Evolutionary conservation across 2,888 invertebrate genomes (phyloP), one percentile per base, ranked within the genome.

Genomic region (Ischnus inquisitorius): DNA sequence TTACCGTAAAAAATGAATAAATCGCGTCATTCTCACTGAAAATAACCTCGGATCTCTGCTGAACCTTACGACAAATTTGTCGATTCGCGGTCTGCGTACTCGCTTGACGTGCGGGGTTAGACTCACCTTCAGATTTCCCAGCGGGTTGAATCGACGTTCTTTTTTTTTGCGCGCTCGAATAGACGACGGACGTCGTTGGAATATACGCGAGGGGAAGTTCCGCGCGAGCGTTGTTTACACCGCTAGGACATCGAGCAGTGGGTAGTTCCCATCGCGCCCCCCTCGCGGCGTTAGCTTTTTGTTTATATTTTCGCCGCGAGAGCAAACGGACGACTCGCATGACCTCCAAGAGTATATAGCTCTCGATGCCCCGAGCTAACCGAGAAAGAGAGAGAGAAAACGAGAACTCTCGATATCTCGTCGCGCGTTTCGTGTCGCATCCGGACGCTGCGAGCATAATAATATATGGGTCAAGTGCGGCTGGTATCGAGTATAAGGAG

Each of bases 401-500:
- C n/a, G n/a, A 34, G 34, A 34, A 54, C 75, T 75, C 75, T 83
- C 77, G 75, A 77, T 84, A 75, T 77, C 71, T 86, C 57, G 74
- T 65, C 57, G 78, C 68, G 78, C 57, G 77, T 84, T 87, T 85
- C 75, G 86, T 88, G 88, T 90, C 89, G 91, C 89, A 92, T 92
- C 91, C 91, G 92, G 92, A 92, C 93, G 92, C 91, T 89, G 86
- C 87, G 87, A 91, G 92, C 92, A 93, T 93, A 93, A 92, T 91
- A 93, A 93, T 90, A 93, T 92, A 93, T 93, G 89, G 92, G 92
- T 93, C 93, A 93, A 93, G 92, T 93, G 92, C 93, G 92, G 91
- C 92, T 87, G 90, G 92, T 92, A 89, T 91, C 91, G 88, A 90
- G 90, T 91, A 69, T 78, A 91, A 90, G 91, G 91, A 88, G 85